Conservation (phyloP, 2,888 invertebrate genomes). For the Agrochola litura region DNA sequence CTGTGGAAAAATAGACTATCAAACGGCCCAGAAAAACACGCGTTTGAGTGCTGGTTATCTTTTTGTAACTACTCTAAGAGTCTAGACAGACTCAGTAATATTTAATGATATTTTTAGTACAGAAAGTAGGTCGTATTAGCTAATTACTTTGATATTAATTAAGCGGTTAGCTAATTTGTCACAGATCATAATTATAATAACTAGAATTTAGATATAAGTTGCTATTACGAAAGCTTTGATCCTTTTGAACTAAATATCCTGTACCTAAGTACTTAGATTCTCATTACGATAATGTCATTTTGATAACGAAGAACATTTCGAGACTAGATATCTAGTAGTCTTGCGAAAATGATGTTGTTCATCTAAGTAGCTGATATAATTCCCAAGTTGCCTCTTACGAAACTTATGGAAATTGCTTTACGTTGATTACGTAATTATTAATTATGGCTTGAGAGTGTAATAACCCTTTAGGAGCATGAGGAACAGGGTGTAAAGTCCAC, state of each 20-base stretch:
- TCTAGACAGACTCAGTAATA: background rate
- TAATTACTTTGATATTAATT: constrained; percentile 1
- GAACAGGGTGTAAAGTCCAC: too few species aligned
- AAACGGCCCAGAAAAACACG: background rate
- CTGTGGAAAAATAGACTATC: background rate
- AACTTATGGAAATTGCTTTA: constrained; percentile 12
- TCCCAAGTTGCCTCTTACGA: constrained; percentile 26
- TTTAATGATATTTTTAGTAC: too few species aligned
- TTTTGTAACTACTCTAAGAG: background rate
- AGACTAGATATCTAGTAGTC: constrained; percentile 29
- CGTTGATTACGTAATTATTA: background rate
- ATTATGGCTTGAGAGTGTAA: background rate
- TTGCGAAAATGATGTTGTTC: constrained; percentile 37
- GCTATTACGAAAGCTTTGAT: constrained; percentile 27
- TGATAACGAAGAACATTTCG: constrained; percentile 53
- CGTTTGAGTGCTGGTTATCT: background rate
- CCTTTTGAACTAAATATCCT: constrained; percentile 39
- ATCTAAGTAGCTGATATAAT: constrained; percentile 33
- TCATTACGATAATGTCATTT: constrained; percentile 51
- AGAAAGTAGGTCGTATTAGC: background rate
- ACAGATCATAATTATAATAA: constrained; percentile 37
- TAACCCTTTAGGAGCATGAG: too few species aligned
- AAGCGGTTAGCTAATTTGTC: constrained; percentile 13
- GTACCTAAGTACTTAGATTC: constrained; percentile 37
- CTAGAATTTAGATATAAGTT: constrained; percentile 4